A percentile compares a stretch with the other conserved stretches of the same genome.
phyloP scores from a whole-genome alignment of 2,888 invertebrate species.

The Ophion slaviceki region DNA sequence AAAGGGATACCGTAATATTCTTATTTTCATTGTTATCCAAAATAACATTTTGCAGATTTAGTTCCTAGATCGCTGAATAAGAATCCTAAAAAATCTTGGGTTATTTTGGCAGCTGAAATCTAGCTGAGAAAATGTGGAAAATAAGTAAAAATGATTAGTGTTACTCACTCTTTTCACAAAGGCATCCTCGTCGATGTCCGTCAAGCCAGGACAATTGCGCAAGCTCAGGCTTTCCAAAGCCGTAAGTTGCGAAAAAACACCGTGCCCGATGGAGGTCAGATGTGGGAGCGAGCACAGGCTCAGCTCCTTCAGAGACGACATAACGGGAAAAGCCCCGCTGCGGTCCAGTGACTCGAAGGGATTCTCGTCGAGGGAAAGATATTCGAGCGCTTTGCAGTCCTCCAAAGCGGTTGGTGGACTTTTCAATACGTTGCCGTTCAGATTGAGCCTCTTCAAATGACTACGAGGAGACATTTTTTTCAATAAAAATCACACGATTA shows the following conservation, averaged over 20 bases:
- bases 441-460: slow-evolving; percentile 87
- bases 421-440: slow-evolving; percentile 88
- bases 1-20: too few species aligned
- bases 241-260: slow-evolving; percentile 86
- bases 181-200: slow-evolving; percentile 86
- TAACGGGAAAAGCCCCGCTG: slow-evolving; percentile 86
- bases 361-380: slow-evolving; percentile 89
- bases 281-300: slow-evolving; percentile 89
- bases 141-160: background rate
- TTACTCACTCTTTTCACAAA: slow-evolving; percentile 83
- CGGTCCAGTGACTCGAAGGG: slow-evolving; percentile 86
- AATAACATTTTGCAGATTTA: too few species aligned
- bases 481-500: too few species aligned
- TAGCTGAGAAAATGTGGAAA: too few species aligned
- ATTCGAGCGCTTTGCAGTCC: slow-evolving; percentile 86
- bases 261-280: slow-evolving; percentile 85
- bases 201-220: slow-evolving; percentile 87
- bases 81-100: too few species aligned
- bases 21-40: too few species aligned
- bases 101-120: too few species aligned
- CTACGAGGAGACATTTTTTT: slow-evolving; percentile 69
- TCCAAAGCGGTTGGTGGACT: slow-evolving; percentile 87
- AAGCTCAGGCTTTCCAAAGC: slow-evolving; percentile 86
- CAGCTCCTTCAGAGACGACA: slow-evolving; percentile 87
- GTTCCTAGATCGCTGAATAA: too few species aligned